Conservation (phyloP, 2,113 vertebrate species). For the Daboia siamensis region DNA sequence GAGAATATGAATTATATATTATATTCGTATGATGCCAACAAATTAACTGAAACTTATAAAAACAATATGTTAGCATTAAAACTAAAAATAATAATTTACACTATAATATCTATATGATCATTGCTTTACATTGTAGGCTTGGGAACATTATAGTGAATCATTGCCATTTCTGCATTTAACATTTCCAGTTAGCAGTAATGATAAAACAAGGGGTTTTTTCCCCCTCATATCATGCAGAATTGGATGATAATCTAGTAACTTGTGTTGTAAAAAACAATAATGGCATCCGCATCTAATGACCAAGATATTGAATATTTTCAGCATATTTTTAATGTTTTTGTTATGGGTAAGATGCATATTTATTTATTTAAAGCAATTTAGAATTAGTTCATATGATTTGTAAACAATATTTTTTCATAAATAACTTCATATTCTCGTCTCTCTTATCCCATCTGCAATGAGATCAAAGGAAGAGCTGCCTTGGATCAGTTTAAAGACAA, state of each 20-base stretch:
- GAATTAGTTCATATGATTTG: background rate
- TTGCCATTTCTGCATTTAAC: background rate
- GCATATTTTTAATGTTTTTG: background rate
- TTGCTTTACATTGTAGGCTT: background rate
- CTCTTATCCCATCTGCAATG: background rate
- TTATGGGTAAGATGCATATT: background rate
- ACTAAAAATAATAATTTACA: background rate
- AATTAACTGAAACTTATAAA: conserved; percentile 11
- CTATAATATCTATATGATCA: background rate
- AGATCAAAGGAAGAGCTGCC: background rate
- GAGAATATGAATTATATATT: conserved; percentile 2
- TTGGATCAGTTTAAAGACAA: background rate
- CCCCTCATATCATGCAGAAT: background rate
- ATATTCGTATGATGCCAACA: background rate
- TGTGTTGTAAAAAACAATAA: background rate
- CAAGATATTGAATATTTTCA: background rate
- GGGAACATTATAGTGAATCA: background rate
- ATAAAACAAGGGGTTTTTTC: background rate
- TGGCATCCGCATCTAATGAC: background rate
- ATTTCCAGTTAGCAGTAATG: background rate
- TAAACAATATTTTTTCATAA: background rate
- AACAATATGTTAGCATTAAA: background rate
- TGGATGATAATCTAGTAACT: background rate
- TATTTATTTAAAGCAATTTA: background rate
- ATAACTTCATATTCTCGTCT: background rate